Evolutionary conservation across 2,797 vertebrate species (phyloP).

Genomic region (Meda fulgida): DNA sequence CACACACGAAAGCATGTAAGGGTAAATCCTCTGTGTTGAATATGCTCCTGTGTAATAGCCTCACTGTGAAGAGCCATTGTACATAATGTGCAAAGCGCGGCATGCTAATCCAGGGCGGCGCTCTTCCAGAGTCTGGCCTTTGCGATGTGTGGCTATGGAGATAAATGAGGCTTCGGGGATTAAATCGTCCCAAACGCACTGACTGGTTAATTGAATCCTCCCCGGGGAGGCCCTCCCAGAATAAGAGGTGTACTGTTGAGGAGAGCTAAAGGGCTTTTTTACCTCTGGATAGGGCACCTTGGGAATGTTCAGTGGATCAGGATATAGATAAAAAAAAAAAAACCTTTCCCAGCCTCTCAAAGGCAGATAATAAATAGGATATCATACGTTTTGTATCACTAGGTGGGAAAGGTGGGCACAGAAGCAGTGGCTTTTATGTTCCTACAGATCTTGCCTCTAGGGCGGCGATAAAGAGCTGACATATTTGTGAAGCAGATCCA

Average conservation of each 20-base stretch:
- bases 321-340: constrained; percentile 73
- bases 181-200: constrained; percentile 75
- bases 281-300: constrained; percentile 59
- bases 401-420: constrained; percentile 58
- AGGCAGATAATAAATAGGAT: constrained; percentile 76
- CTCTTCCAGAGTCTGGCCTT: constrained; percentile 65
- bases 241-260: constrained; percentile 41
- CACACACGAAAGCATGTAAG: constrained; percentile 51
- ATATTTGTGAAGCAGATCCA: constrained; percentile 72
- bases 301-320: constrained; percentile 68
- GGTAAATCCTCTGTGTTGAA: constrained; percentile 60
- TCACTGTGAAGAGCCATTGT: constrained; percentile 63
- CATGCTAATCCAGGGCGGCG: constrained; percentile 64
- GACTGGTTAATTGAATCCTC: constrained; percentile 80
- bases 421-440: constrained; percentile 65
- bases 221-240: constrained; percentile 61
- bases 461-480: not conserved
- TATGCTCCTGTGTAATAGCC: constrained; percentile 63
- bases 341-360: constrained; percentile 68
- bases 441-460: constrained; percentile 53
- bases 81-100: constrained; percentile 58
- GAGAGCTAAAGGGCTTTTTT: constrained; percentile 35
- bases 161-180: constrained; percentile 76
- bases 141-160: constrained; percentile 70
- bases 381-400: constrained; percentile 65